phyloP scores from a whole-genome alignment of 2,888 invertebrate species.

The Pterobdella sp. region DNA sequence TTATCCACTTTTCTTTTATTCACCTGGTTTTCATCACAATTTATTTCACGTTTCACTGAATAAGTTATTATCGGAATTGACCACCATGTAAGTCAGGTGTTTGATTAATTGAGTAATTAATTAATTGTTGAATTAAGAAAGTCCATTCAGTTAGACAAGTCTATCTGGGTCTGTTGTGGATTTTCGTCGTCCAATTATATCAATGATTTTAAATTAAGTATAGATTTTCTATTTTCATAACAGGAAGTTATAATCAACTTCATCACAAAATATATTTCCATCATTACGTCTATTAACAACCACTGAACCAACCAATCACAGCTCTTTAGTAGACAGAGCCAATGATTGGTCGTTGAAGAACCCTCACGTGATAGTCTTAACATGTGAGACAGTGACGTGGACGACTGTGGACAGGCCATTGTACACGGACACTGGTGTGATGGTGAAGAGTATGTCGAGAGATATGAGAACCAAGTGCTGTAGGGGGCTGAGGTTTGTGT shows the following conservation, averaged over 20 bases:
- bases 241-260: neutral
- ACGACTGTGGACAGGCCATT: conserved; percentile 31
- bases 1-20: neutral
- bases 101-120: too few relatives aligned
- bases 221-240: neutral
- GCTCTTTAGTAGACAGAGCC: conserved; percentile 34
- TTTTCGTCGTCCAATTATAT: too few relatives aligned
- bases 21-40: too few relatives aligned
- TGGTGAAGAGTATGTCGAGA: conserved; percentile 34
- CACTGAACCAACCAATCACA: neutral
- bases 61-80: too few relatives aligned
- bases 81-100: too few relatives aligned
- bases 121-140: too few relatives aligned
- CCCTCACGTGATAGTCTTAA: conserved; percentile 32
- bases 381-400: conserved; percentile 37
- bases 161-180: too few relatives aligned
- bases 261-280: neutral
- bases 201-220: neutral
- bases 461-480: conserved; percentile 34
- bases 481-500: conserved; percentile 36
- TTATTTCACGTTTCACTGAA: too few relatives aligned
- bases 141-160: too few relatives aligned
- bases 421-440: conserved; percentile 32
- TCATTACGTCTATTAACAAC: neutral
- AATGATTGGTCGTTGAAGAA: conserved; percentile 36